Percentiles rank a stretch among this genome's conserved stretches.
phyloP scores from a whole-genome alignment of 2,113 vertebrate species.

The Potamarius usumacintae region DNA sequence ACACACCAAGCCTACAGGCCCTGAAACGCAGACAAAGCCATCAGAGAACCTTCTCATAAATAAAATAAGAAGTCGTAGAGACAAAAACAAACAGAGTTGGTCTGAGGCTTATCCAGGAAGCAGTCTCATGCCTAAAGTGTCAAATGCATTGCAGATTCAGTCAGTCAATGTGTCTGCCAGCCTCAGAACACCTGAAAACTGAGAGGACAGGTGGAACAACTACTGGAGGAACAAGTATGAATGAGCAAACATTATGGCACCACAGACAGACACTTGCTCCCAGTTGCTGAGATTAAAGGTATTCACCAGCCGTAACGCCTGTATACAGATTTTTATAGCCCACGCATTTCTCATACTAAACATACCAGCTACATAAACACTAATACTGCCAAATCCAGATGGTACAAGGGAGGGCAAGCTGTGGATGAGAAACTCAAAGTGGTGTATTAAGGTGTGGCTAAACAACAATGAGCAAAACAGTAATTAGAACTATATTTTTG shows the following conservation, averaged over 20 bases:
- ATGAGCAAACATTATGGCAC: conserved; percentile 9
- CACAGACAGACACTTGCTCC: background rate
- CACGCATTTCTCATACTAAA: conserved; percentile 24
- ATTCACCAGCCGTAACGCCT: conserved; percentile 5
- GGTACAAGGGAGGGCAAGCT: background rate
- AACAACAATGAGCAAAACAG: background rate
- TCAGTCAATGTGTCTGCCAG: background rate
- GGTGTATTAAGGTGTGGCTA: background rate
- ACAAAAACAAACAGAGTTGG: background rate
- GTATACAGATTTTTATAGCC: conserved; percentile 26
- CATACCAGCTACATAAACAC: background rate
- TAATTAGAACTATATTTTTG: background rate
- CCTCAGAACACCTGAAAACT: background rate
- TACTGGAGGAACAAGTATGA: background rate
- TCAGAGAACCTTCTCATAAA: background rate
- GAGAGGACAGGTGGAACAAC: conserved; percentile 10
- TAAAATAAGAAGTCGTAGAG: background rate
- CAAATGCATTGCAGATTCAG: background rate
- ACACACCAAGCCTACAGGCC: background rate
- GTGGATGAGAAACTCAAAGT: conserved; percentile 2
- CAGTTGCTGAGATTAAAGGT: background rate
- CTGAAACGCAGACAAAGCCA: background rate
- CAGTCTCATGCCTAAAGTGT: background rate
- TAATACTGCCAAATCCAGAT: conserved; percentile 27
- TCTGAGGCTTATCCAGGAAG: background rate